A percentile compares a stretch with the other conserved stretches of the same genome.
Conservation (phyloP, 2,113 vertebrate species). For the Pseudorectes ferrugineus region DNA sequence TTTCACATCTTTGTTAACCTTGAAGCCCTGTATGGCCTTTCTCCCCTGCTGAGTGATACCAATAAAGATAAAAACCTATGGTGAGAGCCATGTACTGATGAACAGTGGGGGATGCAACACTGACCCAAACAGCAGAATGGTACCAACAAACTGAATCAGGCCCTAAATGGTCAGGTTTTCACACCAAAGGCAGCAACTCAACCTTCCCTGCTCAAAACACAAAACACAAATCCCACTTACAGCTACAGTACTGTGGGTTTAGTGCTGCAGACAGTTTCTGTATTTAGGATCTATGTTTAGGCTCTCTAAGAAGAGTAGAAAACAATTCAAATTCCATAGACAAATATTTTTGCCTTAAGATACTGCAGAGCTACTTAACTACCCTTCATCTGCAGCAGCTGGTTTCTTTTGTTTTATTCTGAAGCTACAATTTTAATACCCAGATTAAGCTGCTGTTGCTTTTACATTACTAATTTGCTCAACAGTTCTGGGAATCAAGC, state of each 20-base stretch:
- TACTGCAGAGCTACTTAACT: neutral
- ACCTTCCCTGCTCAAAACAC: conserved; percentile 65
- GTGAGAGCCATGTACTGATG: neutral
- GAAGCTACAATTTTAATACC: neutral
- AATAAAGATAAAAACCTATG: neutral
- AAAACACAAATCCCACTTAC: neutral
- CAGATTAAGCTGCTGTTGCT: neutral
- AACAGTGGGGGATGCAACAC: neutral
- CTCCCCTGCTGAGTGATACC: neutral
- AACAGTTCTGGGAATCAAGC: neutral
- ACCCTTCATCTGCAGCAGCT: neutral
- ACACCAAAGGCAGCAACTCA: conserved; percentile 55
- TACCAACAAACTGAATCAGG: conserved; percentile 61
- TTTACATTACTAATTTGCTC: neutral
- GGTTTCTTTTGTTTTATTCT: neutral
- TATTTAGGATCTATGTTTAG: neutral
- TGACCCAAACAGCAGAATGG: conserved; percentile 70
- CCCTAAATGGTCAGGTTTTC: conserved; percentile 64
- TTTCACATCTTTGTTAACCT: neutral
- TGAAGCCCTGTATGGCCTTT: neutral
- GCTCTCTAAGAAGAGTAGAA: neutral
- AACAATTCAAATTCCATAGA: neutral
- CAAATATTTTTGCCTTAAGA: neutral
- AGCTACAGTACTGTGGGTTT: neutral
- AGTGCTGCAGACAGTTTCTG: neutral